Conservation (phyloP, 2,888 invertebrate species). For the Melinaea menophilus region DNA sequence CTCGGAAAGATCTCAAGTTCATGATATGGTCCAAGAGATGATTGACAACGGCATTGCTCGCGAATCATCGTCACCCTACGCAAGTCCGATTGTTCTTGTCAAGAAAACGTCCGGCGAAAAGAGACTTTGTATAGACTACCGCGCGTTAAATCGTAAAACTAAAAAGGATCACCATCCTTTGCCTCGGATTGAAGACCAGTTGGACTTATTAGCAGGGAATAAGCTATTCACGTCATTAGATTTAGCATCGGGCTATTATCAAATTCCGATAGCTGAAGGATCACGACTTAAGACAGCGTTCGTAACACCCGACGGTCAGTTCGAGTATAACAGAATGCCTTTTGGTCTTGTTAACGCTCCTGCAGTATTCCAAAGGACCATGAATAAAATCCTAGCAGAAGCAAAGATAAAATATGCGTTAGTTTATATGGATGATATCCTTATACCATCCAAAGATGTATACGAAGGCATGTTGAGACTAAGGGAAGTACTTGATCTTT, state of each 20-base stretch:
- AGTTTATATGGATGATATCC: background rate
- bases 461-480: conserved; percentile 2
- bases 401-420: background rate
- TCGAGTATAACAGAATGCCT: background rate
- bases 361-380: background rate
- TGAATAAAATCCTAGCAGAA: background rate
- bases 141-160: background rate
- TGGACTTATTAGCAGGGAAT: background rate
- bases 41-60: too few relatives aligned
- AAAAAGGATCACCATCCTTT: background rate
- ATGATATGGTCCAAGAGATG: too few relatives aligned
- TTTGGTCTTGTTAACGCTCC: background rate
- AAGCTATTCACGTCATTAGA: background rate
- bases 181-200: background rate
- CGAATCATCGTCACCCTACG: too few relatives aligned
- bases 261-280: background rate
- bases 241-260: background rate
- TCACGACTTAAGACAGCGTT: background rate
- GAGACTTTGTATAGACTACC: background rate
- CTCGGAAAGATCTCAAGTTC: too few relatives aligned
- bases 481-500: background rate
- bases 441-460: conserved; percentile 5
- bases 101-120: too few relatives aligned
- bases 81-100: too few relatives aligned
- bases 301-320: background rate